Conservation (phyloP, 2,888 invertebrate species). For the Tipula vernalis region DNA sequence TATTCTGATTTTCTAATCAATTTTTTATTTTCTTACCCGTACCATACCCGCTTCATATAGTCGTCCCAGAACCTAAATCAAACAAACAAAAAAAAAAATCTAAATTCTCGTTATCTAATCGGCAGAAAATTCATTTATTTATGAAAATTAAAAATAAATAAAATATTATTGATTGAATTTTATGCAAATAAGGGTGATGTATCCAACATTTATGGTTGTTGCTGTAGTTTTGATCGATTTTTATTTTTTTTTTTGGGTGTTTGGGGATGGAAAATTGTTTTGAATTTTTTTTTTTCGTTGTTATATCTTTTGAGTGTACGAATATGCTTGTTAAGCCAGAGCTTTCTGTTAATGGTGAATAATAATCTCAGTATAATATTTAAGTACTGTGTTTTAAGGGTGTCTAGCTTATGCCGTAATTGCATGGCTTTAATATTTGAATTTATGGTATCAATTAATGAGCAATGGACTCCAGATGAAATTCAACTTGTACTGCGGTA, state of each 20-base stretch:
- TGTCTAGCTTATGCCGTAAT: too few relatives aligned
- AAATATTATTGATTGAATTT: background rate
- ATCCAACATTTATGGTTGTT: background rate
- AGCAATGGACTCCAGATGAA: too few relatives aligned
- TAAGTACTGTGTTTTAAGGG: too few relatives aligned
- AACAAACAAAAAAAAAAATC: background rate
- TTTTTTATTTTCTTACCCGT: background rate
- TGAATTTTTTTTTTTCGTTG: background rate
- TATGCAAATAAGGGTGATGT: background rate
- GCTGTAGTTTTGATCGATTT: background rate
- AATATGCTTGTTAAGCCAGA: background rate
- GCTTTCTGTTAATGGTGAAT: too few relatives aligned
- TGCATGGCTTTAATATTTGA: too few relatives aligned
- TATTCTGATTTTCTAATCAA: background rate
- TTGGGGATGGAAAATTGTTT: background rate
- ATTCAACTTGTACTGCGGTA: too few relatives aligned
- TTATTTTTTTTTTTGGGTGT: background rate
- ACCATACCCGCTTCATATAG: background rate
- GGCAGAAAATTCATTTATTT: background rate
- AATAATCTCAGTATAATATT: too few relatives aligned
- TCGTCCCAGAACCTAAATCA: background rate
- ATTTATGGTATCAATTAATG: too few relatives aligned
- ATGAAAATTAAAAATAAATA: conserved; percentile 4
- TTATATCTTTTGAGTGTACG: background rate
- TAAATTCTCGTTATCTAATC: background rate